Conservation (phyloP, 2,113 vertebrate genomes). For the Hucho hucho region DNA sequence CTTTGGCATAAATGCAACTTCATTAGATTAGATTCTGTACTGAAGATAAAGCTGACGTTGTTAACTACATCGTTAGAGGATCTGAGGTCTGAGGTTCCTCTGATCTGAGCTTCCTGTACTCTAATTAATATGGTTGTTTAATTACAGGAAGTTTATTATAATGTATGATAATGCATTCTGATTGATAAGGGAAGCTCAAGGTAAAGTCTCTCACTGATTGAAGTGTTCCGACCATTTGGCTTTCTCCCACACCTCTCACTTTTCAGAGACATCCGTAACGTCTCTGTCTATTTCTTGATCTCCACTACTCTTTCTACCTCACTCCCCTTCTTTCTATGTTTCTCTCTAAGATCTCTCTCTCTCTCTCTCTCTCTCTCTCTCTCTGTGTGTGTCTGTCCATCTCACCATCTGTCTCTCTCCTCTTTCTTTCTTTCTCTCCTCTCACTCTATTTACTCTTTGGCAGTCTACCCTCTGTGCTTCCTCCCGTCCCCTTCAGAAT, state of each 20-base stretch:
- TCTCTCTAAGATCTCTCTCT: no score
- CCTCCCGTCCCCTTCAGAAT: no score
- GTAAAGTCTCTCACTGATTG: constrained; percentile 26
- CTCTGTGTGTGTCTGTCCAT: background rate
- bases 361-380: no score
- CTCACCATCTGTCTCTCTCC: constrained; percentile 28
- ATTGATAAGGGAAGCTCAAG: constrained; percentile 47
- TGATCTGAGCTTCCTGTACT: background rate
- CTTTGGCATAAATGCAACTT: no score
- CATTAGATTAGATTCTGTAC: no score
- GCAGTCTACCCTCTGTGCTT: no score
- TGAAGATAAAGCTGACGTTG: no score
- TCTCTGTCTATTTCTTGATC: background rate
- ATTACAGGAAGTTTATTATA: constrained; percentile 39
- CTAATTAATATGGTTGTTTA: constrained; percentile 40
- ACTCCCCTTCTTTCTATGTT: no score
- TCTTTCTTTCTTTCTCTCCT: constrained; percentile 22
- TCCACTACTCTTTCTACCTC: background rate
- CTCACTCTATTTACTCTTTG: no score
- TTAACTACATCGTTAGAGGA: no score
- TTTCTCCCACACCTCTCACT: background rate
- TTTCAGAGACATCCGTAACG: background rate
- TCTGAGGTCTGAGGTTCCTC: background rate
- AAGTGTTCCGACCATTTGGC: background rate
- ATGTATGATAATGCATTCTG: constrained; percentile 38